These are phyloP conservation scores for Drosophila elegans DNA, from an alignment of 1,140 invertebrate genomes.

Conservation along the genomic window DNA sequence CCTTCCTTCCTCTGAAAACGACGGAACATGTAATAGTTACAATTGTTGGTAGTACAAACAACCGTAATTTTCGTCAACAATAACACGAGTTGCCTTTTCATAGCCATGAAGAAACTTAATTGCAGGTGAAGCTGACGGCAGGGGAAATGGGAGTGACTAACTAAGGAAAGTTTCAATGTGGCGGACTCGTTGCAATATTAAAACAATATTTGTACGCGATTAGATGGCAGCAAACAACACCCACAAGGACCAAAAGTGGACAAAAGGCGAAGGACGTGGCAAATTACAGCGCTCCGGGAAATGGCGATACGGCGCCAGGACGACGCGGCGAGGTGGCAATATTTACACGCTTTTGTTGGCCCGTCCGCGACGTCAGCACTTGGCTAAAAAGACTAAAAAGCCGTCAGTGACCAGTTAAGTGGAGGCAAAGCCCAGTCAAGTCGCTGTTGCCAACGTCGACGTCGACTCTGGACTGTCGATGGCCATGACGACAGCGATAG, in stretches of 20 bases:
- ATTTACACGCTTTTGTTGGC: slow-evolving; percentile 67
- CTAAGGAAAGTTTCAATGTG: slow-evolving; percentile 53
- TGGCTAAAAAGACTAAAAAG: slow-evolving; percentile 48
- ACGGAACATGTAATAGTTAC: slow-evolving; percentile 55
- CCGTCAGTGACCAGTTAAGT: slow-evolving; percentile 59
- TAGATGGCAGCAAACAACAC: slow-evolving; percentile 46
- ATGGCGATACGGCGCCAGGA: slow-evolving; percentile 65
- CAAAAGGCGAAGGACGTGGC: slow-evolving; percentile 18
- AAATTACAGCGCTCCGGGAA: slow-evolving; percentile 51
- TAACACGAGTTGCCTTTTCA: slow-evolving; percentile 22
- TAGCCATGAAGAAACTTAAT: slow-evolving; percentile 60
- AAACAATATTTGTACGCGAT: slow-evolving; percentile 73
- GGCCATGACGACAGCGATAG: slow-evolving; percentile 54
- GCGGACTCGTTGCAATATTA: slow-evolving; percentile 50
- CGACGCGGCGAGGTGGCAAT: slow-evolving; percentile 60
- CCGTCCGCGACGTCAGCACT: slow-evolving; percentile 27
- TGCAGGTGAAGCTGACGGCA: slow-evolving; percentile 58
- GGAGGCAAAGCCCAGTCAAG: slow-evolving; percentile 45
- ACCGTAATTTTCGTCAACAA: slow-evolving; percentile 70
- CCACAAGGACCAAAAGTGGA: slow-evolving; percentile 11
- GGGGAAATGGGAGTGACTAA: slow-evolving; percentile 5
- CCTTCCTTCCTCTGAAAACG: slow-evolving; percentile 6
- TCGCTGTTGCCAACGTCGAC: slow-evolving; percentile 23
- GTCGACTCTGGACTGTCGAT: slow-evolving; percentile 16
- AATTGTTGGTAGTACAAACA: slow-evolving; percentile 72